Evolutionary conservation across 2,888 invertebrate genomes (phyloP).

Genomic region (Oscheius sp.): DNA sequence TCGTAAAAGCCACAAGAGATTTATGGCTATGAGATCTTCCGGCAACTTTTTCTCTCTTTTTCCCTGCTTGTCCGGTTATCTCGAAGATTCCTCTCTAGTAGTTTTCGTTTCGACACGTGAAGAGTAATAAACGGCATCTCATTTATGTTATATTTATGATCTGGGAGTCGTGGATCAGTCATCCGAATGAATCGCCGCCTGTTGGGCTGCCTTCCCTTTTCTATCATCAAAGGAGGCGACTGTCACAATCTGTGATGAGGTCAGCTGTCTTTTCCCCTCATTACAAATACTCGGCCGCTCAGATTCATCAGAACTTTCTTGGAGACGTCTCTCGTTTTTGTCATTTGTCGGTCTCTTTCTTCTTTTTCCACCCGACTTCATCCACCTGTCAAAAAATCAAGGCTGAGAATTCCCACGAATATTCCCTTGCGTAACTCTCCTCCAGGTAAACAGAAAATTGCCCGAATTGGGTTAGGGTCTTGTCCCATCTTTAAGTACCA

Average conservation of each 20-base stretch:
- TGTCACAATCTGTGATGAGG: slow-evolving; percentile 13
- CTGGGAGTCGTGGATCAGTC: slow-evolving; percentile 9
- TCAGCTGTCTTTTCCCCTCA: slow-evolving; percentile 23
- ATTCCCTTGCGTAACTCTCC: not conserved
- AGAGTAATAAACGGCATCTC: no score
- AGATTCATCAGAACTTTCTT: not conserved
- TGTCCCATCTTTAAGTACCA: slow-evolving; percentile 14
- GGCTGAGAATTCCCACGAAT: not conserved
- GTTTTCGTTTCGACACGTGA: no score
- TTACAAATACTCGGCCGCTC: slow-evolving; percentile 6
- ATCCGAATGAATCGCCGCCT: slow-evolving; percentile 19
- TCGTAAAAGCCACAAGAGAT: not conserved
- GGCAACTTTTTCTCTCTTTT: not conserved
- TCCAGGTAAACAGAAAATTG: slow-evolving; percentile 2
- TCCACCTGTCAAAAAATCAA: not conserved
- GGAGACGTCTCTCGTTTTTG: not conserved
- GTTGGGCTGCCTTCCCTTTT: not conserved
- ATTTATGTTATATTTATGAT: slow-evolving; percentile 13
- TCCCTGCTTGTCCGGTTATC: not conserved
- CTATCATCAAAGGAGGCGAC: slow-evolving; percentile 23
- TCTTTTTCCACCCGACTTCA: not conserved
- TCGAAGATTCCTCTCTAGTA: no score
- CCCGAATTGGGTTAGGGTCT: slow-evolving; percentile 9
- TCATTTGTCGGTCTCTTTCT: slow-evolving; percentile 1
- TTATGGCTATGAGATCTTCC: not conserved